phyloP scores from a whole-genome alignment of 2,797 vertebrate genomes.

The Poecilia gillii region DNA sequence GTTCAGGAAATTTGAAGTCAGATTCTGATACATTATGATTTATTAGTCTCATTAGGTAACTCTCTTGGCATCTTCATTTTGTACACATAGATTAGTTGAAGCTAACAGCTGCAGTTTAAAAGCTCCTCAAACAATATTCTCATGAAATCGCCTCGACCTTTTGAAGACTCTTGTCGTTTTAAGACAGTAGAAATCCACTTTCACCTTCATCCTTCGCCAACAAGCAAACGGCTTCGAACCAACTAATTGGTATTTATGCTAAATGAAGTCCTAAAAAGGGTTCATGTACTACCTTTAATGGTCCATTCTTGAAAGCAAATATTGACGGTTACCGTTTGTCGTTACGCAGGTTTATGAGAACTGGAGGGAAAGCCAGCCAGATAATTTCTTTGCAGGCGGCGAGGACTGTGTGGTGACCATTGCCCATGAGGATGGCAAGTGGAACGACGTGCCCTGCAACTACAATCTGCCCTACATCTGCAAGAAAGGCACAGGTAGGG shows the following conservation, averaged over 20 bases:
- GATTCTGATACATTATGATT: background rate
- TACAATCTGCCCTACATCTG: constrained; percentile 97
- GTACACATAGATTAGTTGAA: background rate
- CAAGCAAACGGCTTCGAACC: background rate
- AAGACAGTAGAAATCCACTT: background rate
- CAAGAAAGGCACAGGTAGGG: constrained; percentile 93
- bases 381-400: constrained; percentile 95
- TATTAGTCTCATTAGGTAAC: background rate
- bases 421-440: constrained; percentile 92
- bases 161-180: background rate
- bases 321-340: constrained; percentile 7
- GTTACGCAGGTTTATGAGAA: constrained; percentile 89
- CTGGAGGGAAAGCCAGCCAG: constrained; percentile 94
- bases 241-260: background rate
- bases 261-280: background rate
- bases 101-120: background rate
- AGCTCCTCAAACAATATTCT: background rate
- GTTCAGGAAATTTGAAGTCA: background rate
- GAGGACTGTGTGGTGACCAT: constrained; percentile 97
- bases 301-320: constrained; percentile 5
- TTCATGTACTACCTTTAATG: background rate
- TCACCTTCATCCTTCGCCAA: background rate
- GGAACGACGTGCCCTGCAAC: constrained; percentile 98
- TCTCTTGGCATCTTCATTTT: background rate
- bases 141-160: background rate